These are phyloP conservation scores for Iguana delicatissima DNA, from an alignment of 2,797 vertebrate species.

Conservation along the genomic window DNA sequence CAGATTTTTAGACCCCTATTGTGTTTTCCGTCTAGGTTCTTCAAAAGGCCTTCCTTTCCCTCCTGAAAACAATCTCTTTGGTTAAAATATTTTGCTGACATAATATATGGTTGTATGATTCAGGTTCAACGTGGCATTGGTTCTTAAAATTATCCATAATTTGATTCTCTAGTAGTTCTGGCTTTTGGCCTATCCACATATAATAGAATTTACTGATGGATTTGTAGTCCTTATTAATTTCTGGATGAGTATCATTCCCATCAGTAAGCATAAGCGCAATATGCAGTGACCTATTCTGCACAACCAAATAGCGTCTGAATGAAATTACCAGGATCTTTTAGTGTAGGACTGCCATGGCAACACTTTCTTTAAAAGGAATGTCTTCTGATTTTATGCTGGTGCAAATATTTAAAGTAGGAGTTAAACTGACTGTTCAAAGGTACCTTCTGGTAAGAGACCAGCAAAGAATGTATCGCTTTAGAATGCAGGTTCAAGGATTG, in stretches of 20 bases:
- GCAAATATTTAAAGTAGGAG: background rate
- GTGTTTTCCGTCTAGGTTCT: background rate
- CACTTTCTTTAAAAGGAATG: background rate
- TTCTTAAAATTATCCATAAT: constrained; percentile 17
- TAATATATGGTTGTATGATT: background rate
- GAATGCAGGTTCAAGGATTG: background rate
- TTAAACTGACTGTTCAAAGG: background rate
- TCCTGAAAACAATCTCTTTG: background rate
- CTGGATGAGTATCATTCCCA: background rate
- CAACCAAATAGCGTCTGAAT: background rate
- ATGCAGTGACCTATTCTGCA: background rate
- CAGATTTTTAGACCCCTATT: background rate
- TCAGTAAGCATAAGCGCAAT: background rate
- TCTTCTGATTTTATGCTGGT: background rate
- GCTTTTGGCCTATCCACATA: background rate
- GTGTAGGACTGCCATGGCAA: background rate
- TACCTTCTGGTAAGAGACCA: background rate
- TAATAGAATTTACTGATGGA: background rate
- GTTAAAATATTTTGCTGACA: background rate
- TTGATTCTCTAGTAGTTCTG: background rate
- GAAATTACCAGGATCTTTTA: background rate
- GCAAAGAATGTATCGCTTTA: background rate
- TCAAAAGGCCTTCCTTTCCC: background rate
- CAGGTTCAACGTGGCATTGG: fast-evolving
- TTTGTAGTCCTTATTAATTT: background rate